Percentiles rank a stretch among this genome's conserved stretches.
phyloP scores from a whole-genome alignment of 2,888 invertebrate genomes.

The Neria commutata region DNA sequence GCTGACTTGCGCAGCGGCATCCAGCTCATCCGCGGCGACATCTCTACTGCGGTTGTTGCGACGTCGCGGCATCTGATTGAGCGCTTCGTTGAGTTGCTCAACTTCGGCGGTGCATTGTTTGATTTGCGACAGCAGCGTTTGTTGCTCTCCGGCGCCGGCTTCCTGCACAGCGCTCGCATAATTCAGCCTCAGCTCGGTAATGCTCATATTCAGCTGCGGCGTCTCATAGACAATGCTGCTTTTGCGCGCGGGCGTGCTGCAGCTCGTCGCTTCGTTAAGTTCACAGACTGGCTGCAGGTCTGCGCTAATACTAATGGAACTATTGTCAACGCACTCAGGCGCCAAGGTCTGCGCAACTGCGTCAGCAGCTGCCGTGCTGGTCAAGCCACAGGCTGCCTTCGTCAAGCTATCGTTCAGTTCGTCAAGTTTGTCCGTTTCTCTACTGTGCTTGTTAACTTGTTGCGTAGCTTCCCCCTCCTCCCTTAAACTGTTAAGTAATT shows the following conservation, averaged over 20 bases:
- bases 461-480: constrained; percentile 36
- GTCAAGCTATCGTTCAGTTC: constrained; percentile 33
- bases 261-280: constrained; percentile 21
- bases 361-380: constrained; percentile 20
- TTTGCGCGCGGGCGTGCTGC: constrained; percentile 26
- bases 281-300: too few relatives aligned
- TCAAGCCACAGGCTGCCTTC: constrained; percentile 32
- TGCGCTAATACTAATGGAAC: too few relatives aligned
- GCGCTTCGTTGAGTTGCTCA: constrained; percentile 17
- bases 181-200: constrained; percentile 49
- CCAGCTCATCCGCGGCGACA: neutral
- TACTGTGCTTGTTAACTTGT: neutral
- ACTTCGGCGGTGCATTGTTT: constrained; percentile 12
- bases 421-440: neutral
- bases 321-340: too few relatives aligned
- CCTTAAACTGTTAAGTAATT: constrained; percentile 45
- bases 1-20: neutral
- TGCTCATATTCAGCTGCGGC: constrained; percentile 49
- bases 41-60: neutral
- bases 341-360: neutral
- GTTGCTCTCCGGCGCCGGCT: neutral
- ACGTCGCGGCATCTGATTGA: constrained; percentile 14
- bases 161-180: constrained; percentile 36
- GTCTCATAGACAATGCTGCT: constrained; percentile 51
- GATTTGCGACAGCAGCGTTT: constrained; percentile 14